These are phyloP conservation scores for Sialis lutaria DNA, from an alignment of 2,888 invertebrate genomes.

Conservation along the genomic window DNA sequence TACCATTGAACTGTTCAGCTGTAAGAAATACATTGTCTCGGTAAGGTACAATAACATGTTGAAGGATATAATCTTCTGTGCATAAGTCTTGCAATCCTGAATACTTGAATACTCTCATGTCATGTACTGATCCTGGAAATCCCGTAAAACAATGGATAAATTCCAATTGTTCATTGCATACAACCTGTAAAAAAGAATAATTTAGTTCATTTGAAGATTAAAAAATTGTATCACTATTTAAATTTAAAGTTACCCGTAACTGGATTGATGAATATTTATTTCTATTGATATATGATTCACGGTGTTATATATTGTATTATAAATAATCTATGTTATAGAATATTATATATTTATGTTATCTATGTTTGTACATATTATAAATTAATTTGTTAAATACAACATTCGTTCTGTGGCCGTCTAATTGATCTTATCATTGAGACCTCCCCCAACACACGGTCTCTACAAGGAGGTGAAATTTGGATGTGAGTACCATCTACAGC, in stretches of 20 bases:
- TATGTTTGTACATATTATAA: too few species aligned
- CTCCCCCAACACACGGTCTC: too few species aligned
- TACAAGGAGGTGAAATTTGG: constrained; percentile 1
- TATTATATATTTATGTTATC: too few species aligned
- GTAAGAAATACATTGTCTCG: too few species aligned
- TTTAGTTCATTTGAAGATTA: background rate
- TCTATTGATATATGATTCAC: constrained; percentile 4
- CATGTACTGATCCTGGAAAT: constrained; percentile 10
- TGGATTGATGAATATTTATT: constrained; percentile 7
- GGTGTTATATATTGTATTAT: too few species aligned
- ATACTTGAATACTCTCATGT: constrained; percentile 8
- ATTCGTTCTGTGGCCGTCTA: too few species aligned
- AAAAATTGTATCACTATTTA: background rate
- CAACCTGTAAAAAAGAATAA: constrained; percentile 6
- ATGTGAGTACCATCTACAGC: constrained; percentile 9
- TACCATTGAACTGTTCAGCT: too few species aligned
- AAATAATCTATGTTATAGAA: too few species aligned
- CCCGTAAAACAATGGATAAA: constrained; percentile 8
- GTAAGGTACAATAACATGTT: too few species aligned
- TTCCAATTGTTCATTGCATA: constrained; percentile 7
- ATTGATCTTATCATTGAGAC: too few species aligned
- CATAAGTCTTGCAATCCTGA: constrained; percentile 8
- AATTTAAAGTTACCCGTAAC: constrained; percentile 2
- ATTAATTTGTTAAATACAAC: too few species aligned
- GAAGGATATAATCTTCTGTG: constrained; percentile 3